Evolutionary conservation across 2,113 vertebrate species (phyloP).

Genomic region (Pelodiscus sinensis): DNA sequence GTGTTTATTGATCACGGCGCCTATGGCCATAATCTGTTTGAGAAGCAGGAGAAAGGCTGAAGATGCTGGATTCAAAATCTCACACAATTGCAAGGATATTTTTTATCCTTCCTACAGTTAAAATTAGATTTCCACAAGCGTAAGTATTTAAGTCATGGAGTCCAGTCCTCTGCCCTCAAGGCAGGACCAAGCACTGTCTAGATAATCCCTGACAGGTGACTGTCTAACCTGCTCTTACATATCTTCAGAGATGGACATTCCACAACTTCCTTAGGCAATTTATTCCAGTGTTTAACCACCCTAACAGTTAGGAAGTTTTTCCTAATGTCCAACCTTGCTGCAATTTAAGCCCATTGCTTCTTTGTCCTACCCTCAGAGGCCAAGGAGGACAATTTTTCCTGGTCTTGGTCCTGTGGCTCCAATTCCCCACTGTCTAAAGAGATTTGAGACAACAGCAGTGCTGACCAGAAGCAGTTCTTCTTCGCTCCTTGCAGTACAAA

Average conservation of each 20-base stretch:
- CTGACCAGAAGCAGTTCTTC: neutral
- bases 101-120: neutral
- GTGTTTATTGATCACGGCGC: neutral
- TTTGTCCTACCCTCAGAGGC: neutral
- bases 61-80: neutral
- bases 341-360: no score
- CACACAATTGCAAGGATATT: neutral
- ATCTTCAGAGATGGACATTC: no score
- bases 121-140: neutral
- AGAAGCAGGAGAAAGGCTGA: neutral
- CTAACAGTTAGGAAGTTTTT: no score
- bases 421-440: neutral
- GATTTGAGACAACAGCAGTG: neutral
- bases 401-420: neutral
- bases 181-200: no score
- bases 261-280: no score
- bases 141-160: neutral
- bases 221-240: no score
- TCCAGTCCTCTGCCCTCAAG: neutral
- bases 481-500: neutral
- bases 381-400: no score
- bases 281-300: no score
- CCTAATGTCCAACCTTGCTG: no score
- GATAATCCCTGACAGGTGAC: no score
- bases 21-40: conserved; percentile 11